Base-by-base conservation (phyloP, 2,797 vertebrate species). In the Xenops minutus region DNA sequence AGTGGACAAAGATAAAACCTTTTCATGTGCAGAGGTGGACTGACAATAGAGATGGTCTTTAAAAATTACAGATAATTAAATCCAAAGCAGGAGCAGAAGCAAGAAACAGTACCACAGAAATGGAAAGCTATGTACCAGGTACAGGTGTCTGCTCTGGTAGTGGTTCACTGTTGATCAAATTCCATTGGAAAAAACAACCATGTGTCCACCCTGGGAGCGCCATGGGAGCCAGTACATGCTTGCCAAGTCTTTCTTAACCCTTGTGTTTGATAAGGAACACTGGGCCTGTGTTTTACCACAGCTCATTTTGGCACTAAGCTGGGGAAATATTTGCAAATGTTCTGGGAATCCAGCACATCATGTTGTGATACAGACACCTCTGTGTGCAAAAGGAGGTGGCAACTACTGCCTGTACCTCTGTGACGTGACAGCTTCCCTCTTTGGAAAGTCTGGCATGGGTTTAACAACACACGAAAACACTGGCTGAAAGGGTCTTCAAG, bases 381-480 rank as follows among this genome's bases (percentile, higher is more conserved):
- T 61, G 37, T 61, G 27, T 39, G 27, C 27, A 61, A 61, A 39
- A 61, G 59, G 37, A 61, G 37, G 27, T 26, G 39, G 58, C 36
- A 39, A 55, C 43, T 16, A 36, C 14, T 52, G 27, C 24, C 21
- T 0, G 0, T 77, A 72, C n/a, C 37, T 32, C 30, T 20, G 11
- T 52, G 68, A 63, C 19, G 5, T 22, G n/a, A 37, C 43, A 74
- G 14, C 22, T 44, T 77, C 21, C n/a, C n/a, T 56, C 43, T 67
- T 49, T 51, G 48, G 49, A 62, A 71, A 58, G 21, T 49, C 34
- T 66, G 43, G 2, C 18, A 0, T 64, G 51, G 14, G 37, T 69
- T 83, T 79, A 90, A 62, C 37, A 67, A 10, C 59, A 71, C 39
- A 52, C 5, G 2, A 7, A 9, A 82, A 64, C 13, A 7, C 21